A percentile compares a stretch with the other conserved stretches of the same genome.
Evolutionary conservation across 2,797 vertebrate genomes (phyloP).

Genomic region (Prionace glauca): DNA sequence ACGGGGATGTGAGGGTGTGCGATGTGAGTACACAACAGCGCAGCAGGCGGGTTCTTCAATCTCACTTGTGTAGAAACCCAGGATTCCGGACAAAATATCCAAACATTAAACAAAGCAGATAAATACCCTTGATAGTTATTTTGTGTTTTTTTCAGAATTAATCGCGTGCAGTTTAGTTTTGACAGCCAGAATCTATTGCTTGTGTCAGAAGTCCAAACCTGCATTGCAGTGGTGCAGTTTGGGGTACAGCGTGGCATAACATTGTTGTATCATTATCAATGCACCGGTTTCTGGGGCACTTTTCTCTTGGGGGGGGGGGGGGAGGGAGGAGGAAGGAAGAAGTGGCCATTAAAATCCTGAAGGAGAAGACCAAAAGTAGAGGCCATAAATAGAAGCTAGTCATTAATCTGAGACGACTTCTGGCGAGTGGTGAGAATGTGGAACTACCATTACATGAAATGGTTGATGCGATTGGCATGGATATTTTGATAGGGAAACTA

Average conservation of each 20-base stretch:
- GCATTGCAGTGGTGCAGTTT: background rate
- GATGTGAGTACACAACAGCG: background rate
- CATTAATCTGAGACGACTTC: background rate
- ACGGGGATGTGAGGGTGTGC: background rate
- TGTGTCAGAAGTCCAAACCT: background rate
- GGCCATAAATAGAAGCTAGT: background rate
- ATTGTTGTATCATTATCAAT: background rate
- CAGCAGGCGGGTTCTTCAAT: background rate
- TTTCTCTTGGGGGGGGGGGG: background rate
- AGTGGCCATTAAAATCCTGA: background rate
- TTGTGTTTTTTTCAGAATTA: background rate
- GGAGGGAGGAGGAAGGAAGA: too few species aligned
- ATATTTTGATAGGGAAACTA: background rate
- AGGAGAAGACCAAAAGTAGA: background rate
- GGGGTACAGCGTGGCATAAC: background rate
- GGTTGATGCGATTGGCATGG: background rate
- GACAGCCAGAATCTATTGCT: background rate
- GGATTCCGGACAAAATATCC: background rate
- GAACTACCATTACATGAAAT: background rate
- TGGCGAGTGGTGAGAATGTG: background rate
- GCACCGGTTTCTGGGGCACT: background rate
- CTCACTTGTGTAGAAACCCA: background rate
- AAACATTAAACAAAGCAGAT: background rate
- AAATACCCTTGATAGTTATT: background rate
- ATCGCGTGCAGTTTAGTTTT: background rate